Conservation (phyloP, 2,888 invertebrate genomes). For the Machimus atricapillus region DNA sequence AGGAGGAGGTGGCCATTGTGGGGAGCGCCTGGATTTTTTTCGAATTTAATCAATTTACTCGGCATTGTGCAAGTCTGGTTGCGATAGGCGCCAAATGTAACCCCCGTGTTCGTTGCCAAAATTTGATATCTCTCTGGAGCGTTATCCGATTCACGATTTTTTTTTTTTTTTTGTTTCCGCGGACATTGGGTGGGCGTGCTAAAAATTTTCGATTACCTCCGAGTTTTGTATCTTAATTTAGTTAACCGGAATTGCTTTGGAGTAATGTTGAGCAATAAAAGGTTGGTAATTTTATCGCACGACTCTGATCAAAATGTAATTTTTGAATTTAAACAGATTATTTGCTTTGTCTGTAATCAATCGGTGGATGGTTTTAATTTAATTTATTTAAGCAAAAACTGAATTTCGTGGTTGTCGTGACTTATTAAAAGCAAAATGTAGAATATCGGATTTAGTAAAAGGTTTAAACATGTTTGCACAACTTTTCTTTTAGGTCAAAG, state of each 20-base stretch:
- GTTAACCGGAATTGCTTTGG: background rate
- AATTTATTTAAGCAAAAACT: background rate
- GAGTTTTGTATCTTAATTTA: background rate
- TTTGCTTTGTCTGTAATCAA: background rate
- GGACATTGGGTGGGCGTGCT: background rate
- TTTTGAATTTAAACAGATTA: background rate
- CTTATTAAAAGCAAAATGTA: background rate
- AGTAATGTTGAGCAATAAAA: background rate
- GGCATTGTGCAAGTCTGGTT: background rate
- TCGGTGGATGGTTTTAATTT: no score
- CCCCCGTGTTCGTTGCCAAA: background rate
- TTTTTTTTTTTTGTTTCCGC: background rate
- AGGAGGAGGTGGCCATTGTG: background rate
- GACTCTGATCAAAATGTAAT: background rate
- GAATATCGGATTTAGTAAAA: background rate
- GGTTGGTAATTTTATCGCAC: background rate
- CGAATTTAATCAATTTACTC: slow-evolving; percentile 1
- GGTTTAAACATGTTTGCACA: background rate
- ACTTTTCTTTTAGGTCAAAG: background rate
- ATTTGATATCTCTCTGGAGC: background rate
- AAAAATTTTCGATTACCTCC: background rate
- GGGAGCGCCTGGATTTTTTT: background rate
- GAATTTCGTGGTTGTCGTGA: background rate
- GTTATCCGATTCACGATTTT: background rate
- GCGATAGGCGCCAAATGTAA: background rate